phyloP scores from a whole-genome alignment of 2,113 vertebrate genomes.

The Sturnira hondurensis region DNA sequence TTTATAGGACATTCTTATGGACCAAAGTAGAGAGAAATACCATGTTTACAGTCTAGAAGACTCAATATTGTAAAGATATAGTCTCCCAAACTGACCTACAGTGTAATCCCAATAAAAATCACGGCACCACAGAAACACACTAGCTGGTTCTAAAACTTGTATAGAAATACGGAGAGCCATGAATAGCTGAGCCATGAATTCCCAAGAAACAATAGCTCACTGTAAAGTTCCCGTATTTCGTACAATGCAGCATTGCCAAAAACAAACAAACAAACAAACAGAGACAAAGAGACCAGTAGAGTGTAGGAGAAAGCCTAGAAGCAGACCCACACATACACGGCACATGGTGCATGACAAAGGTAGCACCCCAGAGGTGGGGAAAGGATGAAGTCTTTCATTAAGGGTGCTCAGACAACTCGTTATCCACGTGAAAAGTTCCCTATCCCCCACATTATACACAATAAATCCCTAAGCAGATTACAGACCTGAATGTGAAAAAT shows the following conservation, averaged over 20 bases:
- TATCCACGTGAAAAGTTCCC: conserved; percentile 5
- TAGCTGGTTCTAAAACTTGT: neutral
- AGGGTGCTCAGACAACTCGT: neutral
- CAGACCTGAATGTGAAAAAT: neutral
- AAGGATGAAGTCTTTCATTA: neutral
- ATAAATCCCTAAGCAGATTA: neutral
- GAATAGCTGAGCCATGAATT: neutral
- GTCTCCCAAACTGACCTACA: neutral
- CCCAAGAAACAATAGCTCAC: neutral
- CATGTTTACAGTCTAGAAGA: neutral
- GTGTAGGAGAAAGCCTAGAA: neutral
- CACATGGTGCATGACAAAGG: neutral
- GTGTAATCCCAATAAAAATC: conserved; percentile 27
- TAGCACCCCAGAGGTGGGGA: neutral
- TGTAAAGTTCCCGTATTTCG: conserved; percentile 9
- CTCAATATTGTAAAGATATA: neutral
- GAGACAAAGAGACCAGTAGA: neutral
- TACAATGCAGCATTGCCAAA: neutral
- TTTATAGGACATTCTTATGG: conserved; percentile 8
- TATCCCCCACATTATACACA: neutral
- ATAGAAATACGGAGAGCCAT: conserved; percentile 17
- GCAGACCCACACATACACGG: neutral
- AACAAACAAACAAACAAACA: neutral
- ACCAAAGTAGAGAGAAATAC: conserved; percentile 4
- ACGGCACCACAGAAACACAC: neutral